A percentile compares a stretch with the other conserved stretches of the same genome.
Conservation (phyloP, 2,797 vertebrate species). For the Danio kyathit region DNA sequence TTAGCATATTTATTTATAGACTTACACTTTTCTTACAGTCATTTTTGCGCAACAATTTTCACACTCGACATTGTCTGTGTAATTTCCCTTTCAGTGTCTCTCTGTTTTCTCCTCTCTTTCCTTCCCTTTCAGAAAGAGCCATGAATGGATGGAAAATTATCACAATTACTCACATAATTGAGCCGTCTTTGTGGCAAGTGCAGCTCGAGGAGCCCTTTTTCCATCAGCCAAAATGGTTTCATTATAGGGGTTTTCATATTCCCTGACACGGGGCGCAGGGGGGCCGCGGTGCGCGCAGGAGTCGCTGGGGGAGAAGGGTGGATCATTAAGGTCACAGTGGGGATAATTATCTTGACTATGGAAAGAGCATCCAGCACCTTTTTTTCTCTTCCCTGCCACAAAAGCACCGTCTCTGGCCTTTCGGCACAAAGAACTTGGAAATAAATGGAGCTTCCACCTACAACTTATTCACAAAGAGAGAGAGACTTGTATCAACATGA, state of each 20-base stretch:
- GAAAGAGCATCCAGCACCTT: conserved; percentile 99
- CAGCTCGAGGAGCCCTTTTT: conserved; percentile 99
- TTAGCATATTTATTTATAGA: conserved; percentile 87
- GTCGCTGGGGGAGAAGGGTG: conserved; percentile 98
- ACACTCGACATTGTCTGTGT: conserved; percentile 98
- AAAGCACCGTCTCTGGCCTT: conserved; percentile 99
- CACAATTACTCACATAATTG: conserved; percentile 99
- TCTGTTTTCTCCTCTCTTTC: conserved; percentile 82
- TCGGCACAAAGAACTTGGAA: conserved; percentile 99
- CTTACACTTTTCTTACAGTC: conserved; percentile 91
- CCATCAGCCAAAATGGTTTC: conserved; percentile 99
- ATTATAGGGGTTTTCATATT: conserved; percentile 99
- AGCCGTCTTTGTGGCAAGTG: conserved; percentile 99
- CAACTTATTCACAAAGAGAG: conserved; percentile 95
- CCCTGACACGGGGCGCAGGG: conserved; percentile 96
- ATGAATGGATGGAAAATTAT: conserved; percentile 99
- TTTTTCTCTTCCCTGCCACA: conserved; percentile 94
- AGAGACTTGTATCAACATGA: conserved; percentile 99
- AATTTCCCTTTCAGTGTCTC: conserved; percentile 99
- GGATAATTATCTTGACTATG: conserved; percentile 99
- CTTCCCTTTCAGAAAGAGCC: conserved; percentile 98
- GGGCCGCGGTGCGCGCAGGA: conserved; percentile 80
- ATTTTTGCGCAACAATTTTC: conserved; percentile 89
- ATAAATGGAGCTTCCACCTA: conserved; percentile 99
- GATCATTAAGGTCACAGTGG: conserved; percentile 99